These are phyloP conservation scores for Druon quercuslanigerum DNA, from an alignment of 1,140 invertebrate genomes.

Conservation along the genomic window DNA sequence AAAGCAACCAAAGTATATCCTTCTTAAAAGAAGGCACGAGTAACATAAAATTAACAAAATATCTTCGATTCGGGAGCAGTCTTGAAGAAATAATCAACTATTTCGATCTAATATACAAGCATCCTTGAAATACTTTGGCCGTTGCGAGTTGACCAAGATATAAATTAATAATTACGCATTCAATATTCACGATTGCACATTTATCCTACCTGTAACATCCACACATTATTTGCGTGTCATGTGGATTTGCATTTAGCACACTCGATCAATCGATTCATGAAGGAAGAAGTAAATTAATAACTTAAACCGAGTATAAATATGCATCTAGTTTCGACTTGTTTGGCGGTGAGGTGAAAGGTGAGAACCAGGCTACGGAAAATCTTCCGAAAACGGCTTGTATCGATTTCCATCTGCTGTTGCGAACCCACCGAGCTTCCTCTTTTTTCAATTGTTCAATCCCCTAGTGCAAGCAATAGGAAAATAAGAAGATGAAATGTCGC, in stretches of 20 bases:
- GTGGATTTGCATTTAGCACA: not conserved
- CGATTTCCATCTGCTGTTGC: slow-evolving; percentile 94
- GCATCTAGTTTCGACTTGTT: slow-evolving; percentile 85
- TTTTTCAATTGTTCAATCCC: slow-evolving; percentile 97
- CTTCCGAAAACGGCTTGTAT: slow-evolving; percentile 96
- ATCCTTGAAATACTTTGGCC: not conserved
- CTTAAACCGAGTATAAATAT: slow-evolving; percentile 86
- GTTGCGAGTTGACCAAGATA: not conserved
- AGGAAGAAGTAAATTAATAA: not conserved
- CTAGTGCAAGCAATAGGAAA: slow-evolving; percentile 74
- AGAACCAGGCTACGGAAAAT: slow-evolving; percentile 95
- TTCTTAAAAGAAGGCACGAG: slow-evolving; percentile 30
- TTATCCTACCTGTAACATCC: not conserved
- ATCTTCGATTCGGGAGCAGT: not conserved
- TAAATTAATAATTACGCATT: not conserved
- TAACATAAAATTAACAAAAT: slow-evolving; percentile 35
- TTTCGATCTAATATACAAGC: not conserved
- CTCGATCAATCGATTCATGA: not conserved
- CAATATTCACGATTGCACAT: not conserved
- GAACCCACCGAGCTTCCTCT: slow-evolving; percentile 92
- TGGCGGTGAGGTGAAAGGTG: slow-evolving; percentile 90
- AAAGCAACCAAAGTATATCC: not conserved
- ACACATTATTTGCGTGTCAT: not conserved
- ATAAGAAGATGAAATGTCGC: not conserved
- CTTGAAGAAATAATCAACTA: slow-evolving; percentile 5